Evolutionary conservation across 2,113 vertebrate species (phyloP).

Genomic region (Chauna torquata): DNA sequence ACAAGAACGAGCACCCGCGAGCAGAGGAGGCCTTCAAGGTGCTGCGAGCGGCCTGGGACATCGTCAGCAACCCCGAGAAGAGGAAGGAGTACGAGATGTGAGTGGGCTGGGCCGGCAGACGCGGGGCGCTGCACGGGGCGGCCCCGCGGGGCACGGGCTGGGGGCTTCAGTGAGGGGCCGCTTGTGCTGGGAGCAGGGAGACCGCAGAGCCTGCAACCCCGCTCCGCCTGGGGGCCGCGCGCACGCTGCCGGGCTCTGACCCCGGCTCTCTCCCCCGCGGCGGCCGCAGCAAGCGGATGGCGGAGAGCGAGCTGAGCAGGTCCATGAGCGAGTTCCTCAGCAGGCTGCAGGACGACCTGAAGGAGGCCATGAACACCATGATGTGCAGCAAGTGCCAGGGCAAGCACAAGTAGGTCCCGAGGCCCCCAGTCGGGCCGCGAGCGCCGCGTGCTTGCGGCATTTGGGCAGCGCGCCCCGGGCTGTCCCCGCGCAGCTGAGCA

Average conservation of each 20-base stretch:
- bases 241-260: neutral
- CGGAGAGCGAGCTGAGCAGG: slow-evolving; percentile 87
- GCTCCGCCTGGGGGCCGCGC: no score
- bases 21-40: slow-evolving; percentile 96
- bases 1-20: slow-evolving; percentile 92
- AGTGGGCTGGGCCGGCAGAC: slow-evolving; percentile 55
- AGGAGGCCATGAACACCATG: slow-evolving; percentile 97
- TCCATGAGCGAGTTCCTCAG: slow-evolving; percentile 92
- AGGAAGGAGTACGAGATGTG: slow-evolving; percentile 90
- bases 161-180: no score
- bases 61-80: slow-evolving; percentile 91
- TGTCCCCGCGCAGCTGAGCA: neutral
- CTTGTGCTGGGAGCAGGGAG: neutral
- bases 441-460: no score
- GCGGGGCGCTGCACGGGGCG: neutral
- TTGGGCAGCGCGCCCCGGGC: no score
- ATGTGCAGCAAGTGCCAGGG: slow-evolving; percentile 94
- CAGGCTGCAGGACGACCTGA: slow-evolving; percentile 93
- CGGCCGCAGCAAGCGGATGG: slow-evolving; percentile 85
- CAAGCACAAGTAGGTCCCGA: slow-evolving; percentile 84
- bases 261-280: neutral
- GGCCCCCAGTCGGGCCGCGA: rapidly evolving
- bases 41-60: slow-evolving; percentile 93
- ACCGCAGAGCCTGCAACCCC: no score
- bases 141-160: no score